Percentiles rank a stretch among this genome's conserved stretches.
Conservation (phyloP, 37 sponge, comb jelly and placozoan species). For the Oscarella lobularis region DNA sequence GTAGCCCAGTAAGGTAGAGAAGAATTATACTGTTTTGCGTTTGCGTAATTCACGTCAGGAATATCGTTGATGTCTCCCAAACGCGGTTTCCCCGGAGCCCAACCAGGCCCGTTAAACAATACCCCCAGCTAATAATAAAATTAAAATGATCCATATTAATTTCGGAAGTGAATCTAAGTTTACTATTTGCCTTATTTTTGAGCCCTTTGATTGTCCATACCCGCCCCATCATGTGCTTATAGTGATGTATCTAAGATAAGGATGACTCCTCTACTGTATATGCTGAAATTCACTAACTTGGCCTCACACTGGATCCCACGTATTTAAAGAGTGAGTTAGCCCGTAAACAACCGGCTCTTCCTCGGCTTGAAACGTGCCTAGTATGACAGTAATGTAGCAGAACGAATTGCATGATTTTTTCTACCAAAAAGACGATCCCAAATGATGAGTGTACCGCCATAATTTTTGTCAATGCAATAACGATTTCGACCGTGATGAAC, state of each 20-base stretch:
- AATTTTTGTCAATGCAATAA: slow-evolving; percentile 96
- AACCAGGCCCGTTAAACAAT: slow-evolving; percentile 76
- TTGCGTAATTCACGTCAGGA: slow-evolving; percentile 27
- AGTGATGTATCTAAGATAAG: slow-evolving; percentile 24
- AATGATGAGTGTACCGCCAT: slow-evolving; percentile 73
- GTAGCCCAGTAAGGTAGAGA: slow-evolving; percentile 30
- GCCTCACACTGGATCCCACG: slow-evolving; percentile 69
- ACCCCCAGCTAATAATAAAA: slow-evolving; percentile 34
- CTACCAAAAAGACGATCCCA: slow-evolving; percentile 86
- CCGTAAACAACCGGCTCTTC: slow-evolving; percentile 71
- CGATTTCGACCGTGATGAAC: slow-evolving; percentile 90
- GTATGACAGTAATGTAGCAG: too few species aligned
- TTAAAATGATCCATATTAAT: too few species aligned
- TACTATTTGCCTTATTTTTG: slow-evolving; percentile 27
- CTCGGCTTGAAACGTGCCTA: slow-evolving; percentile 69
- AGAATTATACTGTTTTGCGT: slow-evolving; percentile 25
- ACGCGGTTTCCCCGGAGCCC: slow-evolving; percentile 74
- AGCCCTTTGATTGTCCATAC: slow-evolving; percentile 32
- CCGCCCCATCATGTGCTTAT: slow-evolving; percentile 31
- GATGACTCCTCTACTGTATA: too few species aligned
- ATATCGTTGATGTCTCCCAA: slow-evolving; percentile 37
- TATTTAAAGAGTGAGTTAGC: slow-evolving; percentile 44
- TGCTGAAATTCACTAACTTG: too few species aligned
- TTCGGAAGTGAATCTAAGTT: too few species aligned
- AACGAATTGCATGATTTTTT: neutral